These are phyloP conservation scores for Muscina levida DNA, from an alignment of 2,888 invertebrate species.

Conservation along the genomic window DNA sequence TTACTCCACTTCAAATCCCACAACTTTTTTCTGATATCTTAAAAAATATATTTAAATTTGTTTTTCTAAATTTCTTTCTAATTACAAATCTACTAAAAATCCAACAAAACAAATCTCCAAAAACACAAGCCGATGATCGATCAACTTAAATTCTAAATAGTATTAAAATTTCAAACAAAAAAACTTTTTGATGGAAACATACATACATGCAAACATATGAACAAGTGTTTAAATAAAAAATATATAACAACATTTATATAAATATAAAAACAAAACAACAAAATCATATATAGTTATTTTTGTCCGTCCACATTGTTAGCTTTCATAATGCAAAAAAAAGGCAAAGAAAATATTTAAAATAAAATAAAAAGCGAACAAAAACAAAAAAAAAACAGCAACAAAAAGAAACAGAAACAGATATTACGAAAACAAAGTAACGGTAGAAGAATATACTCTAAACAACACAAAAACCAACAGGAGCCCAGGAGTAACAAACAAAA, in stretches of 20 bases:
- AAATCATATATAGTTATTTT: constrained; percentile 73
- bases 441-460: constrained; percentile 28
- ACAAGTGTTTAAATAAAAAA: too few relatives aligned
- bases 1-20: too few relatives aligned
- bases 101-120: constrained; percentile 18
- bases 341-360: constrained; percentile 24
- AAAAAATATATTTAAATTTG: too few relatives aligned
- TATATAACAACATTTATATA: too few relatives aligned
- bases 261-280: constrained; percentile 51
- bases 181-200: constrained; percentile 57
- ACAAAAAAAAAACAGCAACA: constrained; percentile 64
- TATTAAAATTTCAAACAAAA: constrained; percentile 38
- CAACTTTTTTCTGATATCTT: too few relatives aligned
- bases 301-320: constrained; percentile 80
- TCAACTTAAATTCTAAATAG: constrained; percentile 60
- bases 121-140: constrained; percentile 42
- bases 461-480: constrained; percentile 23
- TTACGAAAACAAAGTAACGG: too few relatives aligned
- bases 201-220: constrained; percentile 52
- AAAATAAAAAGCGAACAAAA: constrained; percentile 33
- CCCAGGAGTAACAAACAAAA: constrained; percentile 15
- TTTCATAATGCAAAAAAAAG: constrained; percentile 74
- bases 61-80: too few relatives aligned
- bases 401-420: constrained; percentile 60
- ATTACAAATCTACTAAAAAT: constrained; percentile 11